These are phyloP conservation scores for Calcarius lapponicus DNA, from an alignment of 2,797 vertebrate genomes.

Conservation along the genomic window DNA sequence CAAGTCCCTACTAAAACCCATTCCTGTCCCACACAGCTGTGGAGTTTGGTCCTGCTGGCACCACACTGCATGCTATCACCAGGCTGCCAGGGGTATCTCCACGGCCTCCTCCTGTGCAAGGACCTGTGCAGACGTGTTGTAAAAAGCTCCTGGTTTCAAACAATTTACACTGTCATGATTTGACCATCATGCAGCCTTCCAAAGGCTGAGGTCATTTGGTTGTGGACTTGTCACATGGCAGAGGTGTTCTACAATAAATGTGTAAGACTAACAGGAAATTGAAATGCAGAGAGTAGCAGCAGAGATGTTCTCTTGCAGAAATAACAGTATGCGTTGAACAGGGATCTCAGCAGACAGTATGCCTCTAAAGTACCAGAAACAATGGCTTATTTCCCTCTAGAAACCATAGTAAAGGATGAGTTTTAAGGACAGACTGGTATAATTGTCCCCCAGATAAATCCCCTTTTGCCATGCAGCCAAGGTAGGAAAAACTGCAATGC, in stretches of 20 bases:
- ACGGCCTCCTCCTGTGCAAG: background rate
- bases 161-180: background rate
- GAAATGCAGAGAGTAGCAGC: background rate
- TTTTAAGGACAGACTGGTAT: background rate
- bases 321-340: background rate
- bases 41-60: background rate
- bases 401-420: background rate
- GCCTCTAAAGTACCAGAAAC: background rate
- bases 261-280: background rate
- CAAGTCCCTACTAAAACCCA: background rate
- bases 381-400: background rate
- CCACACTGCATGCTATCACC: background rate
- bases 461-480: background rate
- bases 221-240: background rate
- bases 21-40: background rate
- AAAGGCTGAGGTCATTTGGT: background rate
- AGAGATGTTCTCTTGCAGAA: background rate
- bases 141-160: background rate
- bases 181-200: background rate
- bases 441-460: background rate
- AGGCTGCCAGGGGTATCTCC: fast-evolving
- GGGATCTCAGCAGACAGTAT: background rate
- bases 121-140: background rate
- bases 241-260: background rate
- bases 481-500: background rate